Evolutionary conservation across 1,140 invertebrate genomes (phyloP).

Genomic region (Habropoda laboriosa): DNA sequence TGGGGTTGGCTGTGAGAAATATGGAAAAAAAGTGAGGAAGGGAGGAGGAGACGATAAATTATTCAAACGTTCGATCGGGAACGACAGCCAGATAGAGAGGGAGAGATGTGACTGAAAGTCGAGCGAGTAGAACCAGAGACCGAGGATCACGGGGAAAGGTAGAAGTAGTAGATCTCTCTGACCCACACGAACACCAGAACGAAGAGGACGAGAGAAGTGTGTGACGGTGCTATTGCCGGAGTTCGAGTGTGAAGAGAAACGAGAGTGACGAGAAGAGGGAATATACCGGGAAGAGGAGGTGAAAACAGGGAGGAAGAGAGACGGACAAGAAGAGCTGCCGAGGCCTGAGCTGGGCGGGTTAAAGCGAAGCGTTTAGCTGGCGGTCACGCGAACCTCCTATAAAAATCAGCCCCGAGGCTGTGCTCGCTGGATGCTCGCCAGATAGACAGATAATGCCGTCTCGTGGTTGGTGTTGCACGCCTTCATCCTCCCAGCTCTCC

Average conservation of each 20-base stretch:
- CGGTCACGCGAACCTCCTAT: conserved; percentile 74
- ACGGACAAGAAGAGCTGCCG: conserved; percentile 31
- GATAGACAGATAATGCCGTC: conserved; percentile 68
- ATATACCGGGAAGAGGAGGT: conserved; percentile 14
- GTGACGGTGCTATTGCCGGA: no score
- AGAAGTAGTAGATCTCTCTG: neutral
- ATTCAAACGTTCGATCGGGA: neutral
- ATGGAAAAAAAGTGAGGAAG: neutral
- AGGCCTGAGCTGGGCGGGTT: conserved; percentile 58
- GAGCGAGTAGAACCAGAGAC: neutral
- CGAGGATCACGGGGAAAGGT: neutral
- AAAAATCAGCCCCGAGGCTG: conserved; percentile 69
- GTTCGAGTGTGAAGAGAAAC: conserved; percentile 13
- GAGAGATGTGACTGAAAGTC: conserved; percentile 8
- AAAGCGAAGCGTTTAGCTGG: conserved; percentile 72
- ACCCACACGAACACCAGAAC: conserved; percentile 2
- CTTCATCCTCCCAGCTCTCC: conserved; percentile 16
- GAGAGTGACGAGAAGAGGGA: neutral
- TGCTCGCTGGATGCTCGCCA: conserved; percentile 55
- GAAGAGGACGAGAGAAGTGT: neutral
- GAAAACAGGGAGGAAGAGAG: conserved; percentile 38
- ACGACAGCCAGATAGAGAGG: neutral
- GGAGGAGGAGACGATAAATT: conserved; percentile 23
- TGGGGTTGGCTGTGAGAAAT: neutral
- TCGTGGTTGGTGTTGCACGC: conserved; percentile 25